Conservation (phyloP, 2,888 invertebrate genomes). For the Tenthredo livida region DNA sequence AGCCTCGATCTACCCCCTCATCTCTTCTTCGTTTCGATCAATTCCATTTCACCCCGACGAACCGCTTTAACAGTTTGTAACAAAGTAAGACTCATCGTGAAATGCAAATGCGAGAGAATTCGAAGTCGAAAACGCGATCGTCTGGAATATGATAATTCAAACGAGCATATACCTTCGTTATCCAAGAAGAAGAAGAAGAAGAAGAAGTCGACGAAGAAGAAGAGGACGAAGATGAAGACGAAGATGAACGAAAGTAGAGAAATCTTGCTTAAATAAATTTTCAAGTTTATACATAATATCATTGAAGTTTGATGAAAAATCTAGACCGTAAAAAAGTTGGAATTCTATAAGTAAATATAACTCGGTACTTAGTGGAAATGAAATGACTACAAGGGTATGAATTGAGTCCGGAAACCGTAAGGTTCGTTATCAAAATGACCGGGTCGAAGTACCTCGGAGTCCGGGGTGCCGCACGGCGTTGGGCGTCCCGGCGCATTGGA, state of each 20-base stretch:
- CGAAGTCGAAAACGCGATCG: conserved; percentile 54
- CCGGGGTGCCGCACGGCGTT: background rate
- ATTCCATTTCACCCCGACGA: conserved; percentile 32
- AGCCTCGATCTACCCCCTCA: background rate
- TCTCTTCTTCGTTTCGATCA: conserved; percentile 24
- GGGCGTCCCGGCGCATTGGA: conserved; percentile 52
- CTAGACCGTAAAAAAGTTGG: background rate
- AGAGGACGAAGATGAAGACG: no score
- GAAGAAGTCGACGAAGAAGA: background rate
- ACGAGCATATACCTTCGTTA: conserved; percentile 22
- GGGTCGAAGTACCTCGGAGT: conserved; percentile 38
- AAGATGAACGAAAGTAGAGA: background rate
- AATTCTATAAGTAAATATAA: background rate
- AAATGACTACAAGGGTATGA: conserved; percentile 16
- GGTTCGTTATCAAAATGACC: conserved; percentile 50
- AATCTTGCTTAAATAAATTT: conserved; percentile 5
- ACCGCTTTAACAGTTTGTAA: conserved; percentile 44
- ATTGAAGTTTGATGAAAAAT: background rate
- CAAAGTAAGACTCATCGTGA: conserved; percentile 51
- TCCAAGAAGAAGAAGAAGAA: background rate
- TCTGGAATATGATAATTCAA: conserved; percentile 59
- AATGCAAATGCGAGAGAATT: conserved; percentile 57
- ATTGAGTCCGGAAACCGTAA: conserved; percentile 15
- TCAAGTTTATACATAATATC: background rate
- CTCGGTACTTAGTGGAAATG: conserved; percentile 20